These are phyloP conservation scores for Drosophila nikananu DNA, from an alignment of 1,140 invertebrate species.

Conservation along the genomic window DNA sequence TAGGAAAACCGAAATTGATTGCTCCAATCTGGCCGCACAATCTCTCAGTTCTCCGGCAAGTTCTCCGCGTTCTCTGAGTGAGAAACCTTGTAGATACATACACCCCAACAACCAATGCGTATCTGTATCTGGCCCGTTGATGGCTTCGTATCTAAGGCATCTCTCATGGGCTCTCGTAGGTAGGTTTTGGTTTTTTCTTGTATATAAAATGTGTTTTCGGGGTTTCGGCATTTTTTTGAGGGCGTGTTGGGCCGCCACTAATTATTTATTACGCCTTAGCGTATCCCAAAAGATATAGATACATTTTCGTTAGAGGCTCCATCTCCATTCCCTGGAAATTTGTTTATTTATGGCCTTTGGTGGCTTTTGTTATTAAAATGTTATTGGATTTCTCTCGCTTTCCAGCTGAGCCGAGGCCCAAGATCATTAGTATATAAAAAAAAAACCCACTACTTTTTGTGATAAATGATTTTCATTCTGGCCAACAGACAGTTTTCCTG, in stretches of 20 bases:
- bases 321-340: constrained; percentile 65
- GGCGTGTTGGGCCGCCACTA: constrained; percentile 68
- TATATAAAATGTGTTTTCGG: background rate
- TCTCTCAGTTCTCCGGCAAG: constrained; percentile 45
- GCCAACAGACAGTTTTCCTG: constrained; percentile 52
- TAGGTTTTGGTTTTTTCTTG: background rate
- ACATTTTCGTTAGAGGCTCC: constrained; percentile 59
- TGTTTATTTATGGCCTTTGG: constrained; percentile 75
- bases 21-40: constrained; percentile 70
- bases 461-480: constrained; percentile 73
- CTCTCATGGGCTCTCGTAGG: constrained; percentile 36
- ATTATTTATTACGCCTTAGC: constrained; percentile 70
- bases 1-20: constrained; percentile 75
- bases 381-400: constrained; percentile 83
- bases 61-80: constrained; percentile 13
- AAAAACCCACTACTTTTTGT: constrained; percentile 7
- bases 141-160: constrained; percentile 55
- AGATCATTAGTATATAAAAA: constrained; percentile 54
- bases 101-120: constrained; percentile 25
- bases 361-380: constrained; percentile 82
- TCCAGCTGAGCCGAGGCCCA: constrained; percentile 55
- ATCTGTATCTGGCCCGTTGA: constrained; percentile 41
- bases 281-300: constrained; percentile 64
- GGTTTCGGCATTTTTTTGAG: constrained; percentile 61
- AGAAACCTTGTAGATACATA: constrained; percentile 76